Evolutionary conservation across 2,113 vertebrate genomes (phyloP), one percentile per base, ranked within the genome.

Genomic region (Notechis scutatus): DNA sequence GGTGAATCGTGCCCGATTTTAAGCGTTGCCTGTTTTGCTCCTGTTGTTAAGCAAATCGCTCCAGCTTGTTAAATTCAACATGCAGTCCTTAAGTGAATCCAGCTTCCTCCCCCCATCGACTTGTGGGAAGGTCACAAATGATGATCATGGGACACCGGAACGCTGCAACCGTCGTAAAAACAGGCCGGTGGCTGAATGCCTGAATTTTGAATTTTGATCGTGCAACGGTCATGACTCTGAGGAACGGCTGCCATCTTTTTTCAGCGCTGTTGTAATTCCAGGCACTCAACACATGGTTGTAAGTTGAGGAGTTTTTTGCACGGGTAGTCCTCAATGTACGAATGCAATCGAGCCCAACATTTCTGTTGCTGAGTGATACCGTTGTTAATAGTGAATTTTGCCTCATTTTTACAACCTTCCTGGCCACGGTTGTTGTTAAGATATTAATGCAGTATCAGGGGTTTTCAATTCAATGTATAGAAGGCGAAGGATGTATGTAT

Each of bases 91-190:
- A 64, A 64, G 11, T 64, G 61, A 29, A 14, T 64, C 10, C 6
- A 0, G 3, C 24, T 0, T 0, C 26, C 26, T 26, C 10, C 24
- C 24, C 2, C 24, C 24, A 3, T 26, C 10, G 59, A 26, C 59
- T 61, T 8, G 3, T 64, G 59, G 24, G 24, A 61, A 61, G 59
- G 24, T 61, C 10, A 24, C 9, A 61, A 11, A 9, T 10, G 59
- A 10, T 2, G 3, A 61, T 4, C 26, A 12, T 0, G 9, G 26
- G 9, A 61, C 3, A 10, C 59, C 0, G 11, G 61, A 10, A 64
- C 0, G 0, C 26, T 29, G 26, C 61, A 64, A 29, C 61, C 11
- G 0, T 29, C 11, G 3, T 64, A 29, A 64, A 64, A 64, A 29
- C 11, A 29, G 11, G 10, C 3, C 3, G 3, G 59, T 61, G 10